Evolutionary conservation across 2,797 vertebrate species (phyloP), one percentile per base, ranked within the genome.

Genomic region (Protosalanx chinensis): DNA sequence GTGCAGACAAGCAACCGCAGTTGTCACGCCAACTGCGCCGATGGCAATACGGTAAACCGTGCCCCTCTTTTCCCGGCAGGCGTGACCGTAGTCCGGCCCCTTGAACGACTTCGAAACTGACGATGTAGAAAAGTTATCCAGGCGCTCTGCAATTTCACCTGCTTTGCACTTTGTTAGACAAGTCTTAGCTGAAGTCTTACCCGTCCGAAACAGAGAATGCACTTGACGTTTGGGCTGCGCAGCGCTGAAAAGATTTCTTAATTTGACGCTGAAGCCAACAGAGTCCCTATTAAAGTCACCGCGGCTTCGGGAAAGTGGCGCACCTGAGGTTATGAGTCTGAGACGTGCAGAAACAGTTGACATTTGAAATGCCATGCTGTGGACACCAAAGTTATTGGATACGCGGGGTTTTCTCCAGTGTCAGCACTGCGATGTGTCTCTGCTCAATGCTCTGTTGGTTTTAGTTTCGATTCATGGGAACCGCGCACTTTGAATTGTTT

Each of bases 331-430:
- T 46, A 76, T 32, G 35, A 63, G 18, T 80, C 82, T 77, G 67
- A 84, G 0, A 23, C 58, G 67, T 72, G 84, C 74, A 57, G 85
- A 63, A 5, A 88, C 73, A 80, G 81, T 79, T 76, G 86, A 80
- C 56, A 88, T 76, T 59, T 82, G 87, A 79, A 79, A 81, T 66
- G 84, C 86, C 91, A 93, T 93, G 74, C 20, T 68, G 63, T 30
- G 58, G 58, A 69, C 64, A 75, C 60, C 1, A 16, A 41, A 18
- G 10, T 63, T 23, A 30, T 5, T 13, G 41, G 37, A 63, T 41
- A 53, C 3, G 18, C 23, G 23, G 23, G 4, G 1, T 63, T 29
- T 13, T 37, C 12, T 53, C 30, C 27, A 10, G 35, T 51, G 59
- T 51, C 60, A 35, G 69, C 16, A 27, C 15, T 51, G n/a, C 4